These are phyloP conservation scores for Goniozus legneri DNA, from an alignment of 1,140 invertebrate genomes.

Conservation along the genomic window DNA sequence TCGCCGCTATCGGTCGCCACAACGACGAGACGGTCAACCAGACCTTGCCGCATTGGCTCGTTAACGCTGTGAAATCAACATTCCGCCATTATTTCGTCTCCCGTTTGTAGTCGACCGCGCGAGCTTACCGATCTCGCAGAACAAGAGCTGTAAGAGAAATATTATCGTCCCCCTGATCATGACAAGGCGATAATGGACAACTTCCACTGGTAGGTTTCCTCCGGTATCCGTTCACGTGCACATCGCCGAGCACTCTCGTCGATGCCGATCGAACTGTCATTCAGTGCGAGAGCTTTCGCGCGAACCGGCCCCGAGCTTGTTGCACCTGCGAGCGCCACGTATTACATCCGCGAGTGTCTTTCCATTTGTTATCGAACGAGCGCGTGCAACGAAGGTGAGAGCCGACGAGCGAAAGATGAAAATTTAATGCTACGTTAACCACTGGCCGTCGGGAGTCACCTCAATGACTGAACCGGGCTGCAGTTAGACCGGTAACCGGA, in stretches of 20 bases:
- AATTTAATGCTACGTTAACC: no score
- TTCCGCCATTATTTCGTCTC: not conserved
- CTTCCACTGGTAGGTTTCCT: not conserved
- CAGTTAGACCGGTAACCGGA: slow-evolving; percentile 31
- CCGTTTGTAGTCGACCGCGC: not conserved
- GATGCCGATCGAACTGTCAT: no score
- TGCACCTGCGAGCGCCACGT: no score
- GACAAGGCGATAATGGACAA: slow-evolving; percentile 8
- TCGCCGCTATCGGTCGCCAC: slow-evolving; percentile 39
- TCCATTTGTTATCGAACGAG: no score
- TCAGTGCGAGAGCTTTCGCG: no score
- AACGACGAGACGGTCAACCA: slow-evolving; percentile 51
- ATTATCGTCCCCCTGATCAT: slow-evolving; percentile 31
- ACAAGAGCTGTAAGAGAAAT: slow-evolving; percentile 26
- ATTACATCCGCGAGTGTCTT: no score
- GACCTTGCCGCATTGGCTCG: slow-evolving; percentile 38
- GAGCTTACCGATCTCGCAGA: slow-evolving; percentile 30
- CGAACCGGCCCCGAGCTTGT: no score
- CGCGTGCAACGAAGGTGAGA: no score
- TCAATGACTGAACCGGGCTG: slow-evolving; percentile 24
- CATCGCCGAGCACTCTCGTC: no score
- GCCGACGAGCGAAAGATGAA: no score
- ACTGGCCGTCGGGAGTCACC: slow-evolving; percentile 18
- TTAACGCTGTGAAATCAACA: slow-evolving; percentile 23
- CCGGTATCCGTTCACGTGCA: no score